Conservation (phyloP, 2,888 invertebrate genomes). For the Patella ulyssiponensis region DNA sequence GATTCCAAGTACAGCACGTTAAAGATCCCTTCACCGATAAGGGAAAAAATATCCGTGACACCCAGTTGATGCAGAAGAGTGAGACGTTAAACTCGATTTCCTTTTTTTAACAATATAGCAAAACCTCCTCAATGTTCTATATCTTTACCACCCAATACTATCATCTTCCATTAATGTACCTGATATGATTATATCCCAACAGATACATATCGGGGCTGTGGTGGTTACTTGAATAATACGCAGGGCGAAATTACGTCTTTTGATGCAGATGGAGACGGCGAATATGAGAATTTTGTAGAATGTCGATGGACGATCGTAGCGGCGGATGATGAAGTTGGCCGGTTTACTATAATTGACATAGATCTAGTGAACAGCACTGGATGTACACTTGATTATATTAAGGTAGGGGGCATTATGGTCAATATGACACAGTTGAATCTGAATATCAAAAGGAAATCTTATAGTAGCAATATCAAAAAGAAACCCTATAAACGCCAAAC, state of each 20-base stretch:
- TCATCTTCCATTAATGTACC: too few relatives aligned
- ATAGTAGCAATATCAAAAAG: too few relatives aligned
- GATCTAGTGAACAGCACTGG: constrained; percentile 73
- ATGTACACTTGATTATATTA: constrained; percentile 83
- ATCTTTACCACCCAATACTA: too few relatives aligned
- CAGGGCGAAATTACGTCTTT: constrained; percentile 57
- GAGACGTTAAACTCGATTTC: constrained; percentile 8
- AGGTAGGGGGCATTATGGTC: constrained; percentile 73
- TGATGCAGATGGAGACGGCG: constrained; percentile 66
- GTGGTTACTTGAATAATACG: constrained; percentile 55
- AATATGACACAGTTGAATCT: too few relatives aligned
- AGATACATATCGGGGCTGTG: constrained; percentile 66
- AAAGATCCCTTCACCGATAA: neutral
- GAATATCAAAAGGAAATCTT: too few relatives aligned
- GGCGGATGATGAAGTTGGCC: constrained; percentile 1
- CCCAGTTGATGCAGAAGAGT: constrained; percentile 66
- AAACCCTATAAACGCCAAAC: too few relatives aligned
- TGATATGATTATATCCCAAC: neutral
- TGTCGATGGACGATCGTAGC: constrained; percentile 83
- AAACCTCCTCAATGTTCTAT: too few relatives aligned
- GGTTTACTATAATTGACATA: constrained; percentile 74
- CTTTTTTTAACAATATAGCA: too few relatives aligned
- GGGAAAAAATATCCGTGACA: constrained; percentile 71
- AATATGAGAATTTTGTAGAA: constrained; percentile 80
- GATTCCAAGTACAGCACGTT: too few relatives aligned